phyloP scores from a whole-genome alignment of 2,888 invertebrate species.

The Ochlodes sylvanus region DNA sequence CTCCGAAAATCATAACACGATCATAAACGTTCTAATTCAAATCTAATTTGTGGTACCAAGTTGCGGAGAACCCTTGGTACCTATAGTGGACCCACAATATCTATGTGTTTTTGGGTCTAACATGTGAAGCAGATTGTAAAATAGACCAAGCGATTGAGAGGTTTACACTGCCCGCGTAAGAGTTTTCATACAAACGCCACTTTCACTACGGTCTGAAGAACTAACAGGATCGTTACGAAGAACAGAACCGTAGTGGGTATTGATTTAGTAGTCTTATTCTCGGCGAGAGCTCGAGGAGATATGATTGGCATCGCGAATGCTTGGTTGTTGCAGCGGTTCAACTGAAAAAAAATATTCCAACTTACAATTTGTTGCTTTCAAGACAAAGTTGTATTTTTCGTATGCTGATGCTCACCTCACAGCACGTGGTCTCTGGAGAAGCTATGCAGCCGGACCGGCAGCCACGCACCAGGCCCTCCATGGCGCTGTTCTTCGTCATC shows the following conservation, averaged over 20 bases:
- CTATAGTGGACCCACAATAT: too few species aligned
- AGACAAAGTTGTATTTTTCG: too few species aligned
- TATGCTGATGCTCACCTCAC: conserved; percentile 66
- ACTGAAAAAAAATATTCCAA: conserved; percentile 53
- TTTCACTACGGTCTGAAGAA: conserved; percentile 74
- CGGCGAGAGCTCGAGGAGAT: conserved; percentile 47
- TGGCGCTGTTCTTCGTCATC: conserved; percentile 61
- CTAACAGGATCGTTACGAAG: conserved; percentile 71
- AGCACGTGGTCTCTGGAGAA: conserved; percentile 70
- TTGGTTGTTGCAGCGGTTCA: conserved; percentile 75
- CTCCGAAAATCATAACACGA: too few species aligned
- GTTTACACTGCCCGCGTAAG: not conserved
- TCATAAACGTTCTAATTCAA: too few species aligned
- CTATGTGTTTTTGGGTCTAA: conserved; percentile 32
- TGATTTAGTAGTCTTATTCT: conserved; percentile 51
- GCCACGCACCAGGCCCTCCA: conserved; percentile 71
- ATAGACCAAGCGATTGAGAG: not conserved
- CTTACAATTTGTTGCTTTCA: too few species aligned
- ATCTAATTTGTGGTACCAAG: too few species aligned
- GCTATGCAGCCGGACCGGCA: conserved; percentile 69
- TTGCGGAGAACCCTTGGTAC: too few species aligned
- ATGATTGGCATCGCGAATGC: conserved; percentile 65
- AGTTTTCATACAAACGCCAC: conserved; percentile 62
- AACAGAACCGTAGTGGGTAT: conserved; percentile 66
- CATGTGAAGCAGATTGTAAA: conserved; percentile 26